Conservation (phyloP, 2,888 invertebrate genomes). For the Oasisia sp. region DNA sequence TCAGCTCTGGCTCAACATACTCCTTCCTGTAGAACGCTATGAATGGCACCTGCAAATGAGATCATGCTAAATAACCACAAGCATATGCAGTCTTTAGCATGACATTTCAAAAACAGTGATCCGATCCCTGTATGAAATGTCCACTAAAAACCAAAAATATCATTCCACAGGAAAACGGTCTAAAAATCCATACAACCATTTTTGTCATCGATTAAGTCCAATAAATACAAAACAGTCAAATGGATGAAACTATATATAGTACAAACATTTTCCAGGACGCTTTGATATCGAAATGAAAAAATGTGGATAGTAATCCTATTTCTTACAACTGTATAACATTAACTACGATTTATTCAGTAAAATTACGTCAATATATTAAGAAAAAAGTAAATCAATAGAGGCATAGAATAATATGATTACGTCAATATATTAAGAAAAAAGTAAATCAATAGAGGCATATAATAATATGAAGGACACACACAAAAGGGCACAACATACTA, state of each 20-base stretch:
- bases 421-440: too few species aligned
- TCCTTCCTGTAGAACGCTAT: conserved; percentile 99
- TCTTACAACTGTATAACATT: too few species aligned
- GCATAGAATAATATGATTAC: too few species aligned
- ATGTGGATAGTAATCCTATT: background rate
- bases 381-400: too few species aligned
- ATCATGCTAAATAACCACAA: background rate
- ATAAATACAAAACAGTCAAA: background rate
- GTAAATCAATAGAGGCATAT: too few species aligned
- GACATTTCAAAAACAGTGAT: background rate
- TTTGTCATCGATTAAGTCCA: background rate
- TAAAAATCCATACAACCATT: background rate
- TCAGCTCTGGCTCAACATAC: conserved; percentile 92
- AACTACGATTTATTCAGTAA: too few species aligned
- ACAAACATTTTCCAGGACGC: background rate
- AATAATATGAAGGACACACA: too few species aligned
- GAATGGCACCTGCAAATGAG: conserved; percentile 80
- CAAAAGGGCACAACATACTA: too few species aligned
- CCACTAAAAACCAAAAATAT: background rate
- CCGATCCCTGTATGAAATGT: background rate
- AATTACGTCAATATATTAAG: too few species aligned
- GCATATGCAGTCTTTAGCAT: background rate
- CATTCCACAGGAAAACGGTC: background rate
- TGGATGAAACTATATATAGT: background rate
- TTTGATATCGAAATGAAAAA: background rate